phyloP scores from a whole-genome alignment of 2,797 vertebrate genomes.

The Chelon labrosus region DNA sequence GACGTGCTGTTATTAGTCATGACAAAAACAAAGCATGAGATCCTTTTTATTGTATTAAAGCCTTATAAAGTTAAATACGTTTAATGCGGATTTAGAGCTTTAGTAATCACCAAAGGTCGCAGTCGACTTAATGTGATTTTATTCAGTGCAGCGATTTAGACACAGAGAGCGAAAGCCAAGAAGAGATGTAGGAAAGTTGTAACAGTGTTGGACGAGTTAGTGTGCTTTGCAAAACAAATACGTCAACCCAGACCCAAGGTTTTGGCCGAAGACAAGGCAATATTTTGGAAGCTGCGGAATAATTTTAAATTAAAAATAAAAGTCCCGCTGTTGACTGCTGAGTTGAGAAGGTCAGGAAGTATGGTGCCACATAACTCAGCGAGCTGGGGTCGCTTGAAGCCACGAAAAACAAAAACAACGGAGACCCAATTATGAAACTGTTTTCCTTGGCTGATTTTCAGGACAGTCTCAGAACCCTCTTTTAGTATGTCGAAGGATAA shows the following conservation, averaged over 20 bases:
- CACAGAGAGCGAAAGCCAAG: no score
- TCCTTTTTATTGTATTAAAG: slow-evolving; percentile 13
- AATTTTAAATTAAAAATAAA: not conserved
- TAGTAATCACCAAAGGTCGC: not conserved
- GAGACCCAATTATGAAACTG: slow-evolving; percentile 15
- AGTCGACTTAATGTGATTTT: no score
- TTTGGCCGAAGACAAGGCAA: not conserved
- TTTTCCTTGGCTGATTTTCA: slow-evolving; percentile 23
- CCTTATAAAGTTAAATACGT: slow-evolving; percentile 22
- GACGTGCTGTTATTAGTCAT: slow-evolving; percentile 9
- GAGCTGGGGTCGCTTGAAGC: slow-evolving; percentile 8
- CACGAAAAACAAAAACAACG: slow-evolving; percentile 28
- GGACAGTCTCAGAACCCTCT: no score
- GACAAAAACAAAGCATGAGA: slow-evolving; percentile 34
- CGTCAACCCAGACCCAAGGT: no score
- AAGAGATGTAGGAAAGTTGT: no score
- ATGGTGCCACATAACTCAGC: slow-evolving; percentile 3
- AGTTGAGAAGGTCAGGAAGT: slow-evolving; percentile 1
- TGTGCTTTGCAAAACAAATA: no score
- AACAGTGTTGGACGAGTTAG: no score
- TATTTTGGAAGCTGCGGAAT: not conserved
- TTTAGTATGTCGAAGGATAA: not conserved
- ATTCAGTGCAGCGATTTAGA: no score
- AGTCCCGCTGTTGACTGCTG: not conserved
- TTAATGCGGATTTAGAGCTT: not conserved